Base-by-base conservation (phyloP, 2,888 invertebrate genomes). In the Cryptus armator region DNA sequence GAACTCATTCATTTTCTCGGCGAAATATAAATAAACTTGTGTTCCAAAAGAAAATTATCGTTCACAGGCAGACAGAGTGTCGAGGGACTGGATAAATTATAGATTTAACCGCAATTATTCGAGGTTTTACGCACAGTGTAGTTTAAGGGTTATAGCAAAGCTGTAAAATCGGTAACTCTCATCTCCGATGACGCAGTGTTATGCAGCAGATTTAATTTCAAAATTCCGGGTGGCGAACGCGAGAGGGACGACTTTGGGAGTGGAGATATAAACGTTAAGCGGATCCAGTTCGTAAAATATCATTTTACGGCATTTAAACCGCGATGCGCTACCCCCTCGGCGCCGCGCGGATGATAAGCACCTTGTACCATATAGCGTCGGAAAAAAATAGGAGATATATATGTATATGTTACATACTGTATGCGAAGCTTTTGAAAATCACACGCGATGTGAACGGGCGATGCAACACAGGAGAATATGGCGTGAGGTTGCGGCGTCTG, bases 241-340 rank as follows among this genome's bases (percentile, higher is more conserved):
- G 46, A 44, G 68, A 37, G n/a, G 24, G 24, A 48, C 12, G 62
- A 19, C 10, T 14, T 32, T 0, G 37, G 19, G 46, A 24, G 29
- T 10, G 29, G 64, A 66, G 59, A 48, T 46, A 67, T 67, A 59
- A 67, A 72, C 59, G 76, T 67, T 81, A 81, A 84, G 77, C 77
- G 81, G 84, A 81, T 84, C 19, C 43, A 48, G 62, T 53, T 53
- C 37, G 74, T 82, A 83, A 89, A 86, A 66, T 80, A 83, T 77
- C 76, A 62, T 83, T 86, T 86, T 85, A 68, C 79, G 83, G 86
- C 72, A 87, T 83, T 88, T 81, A 84, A 89, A 86, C 53, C 68
- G 74, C 67, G 46, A 77, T 56, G 59, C 68, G 68, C 64, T 7
- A 48, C 16, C 53, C n/a, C 53, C n/a, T 24, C 44, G 5, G 68